Conservation (phyloP, 2,797 vertebrate genomes). For the Lagocephalus sceleratus region DNA sequence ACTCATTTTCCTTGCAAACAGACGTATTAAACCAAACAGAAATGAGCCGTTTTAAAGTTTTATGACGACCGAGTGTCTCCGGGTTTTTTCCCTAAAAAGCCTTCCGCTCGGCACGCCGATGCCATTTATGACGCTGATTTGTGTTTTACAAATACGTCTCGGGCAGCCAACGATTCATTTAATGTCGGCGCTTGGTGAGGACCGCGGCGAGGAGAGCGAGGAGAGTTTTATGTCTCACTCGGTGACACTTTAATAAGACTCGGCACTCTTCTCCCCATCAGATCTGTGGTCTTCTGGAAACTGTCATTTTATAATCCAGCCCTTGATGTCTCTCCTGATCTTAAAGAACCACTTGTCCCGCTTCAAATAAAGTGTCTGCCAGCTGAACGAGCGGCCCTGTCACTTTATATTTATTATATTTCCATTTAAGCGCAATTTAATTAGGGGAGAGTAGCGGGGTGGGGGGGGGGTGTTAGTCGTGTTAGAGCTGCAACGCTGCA, state of each 20-base stretch:
- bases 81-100: conserved; percentile 36
- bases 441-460: no score
- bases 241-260: conserved; percentile 31
- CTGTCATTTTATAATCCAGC: conserved; percentile 22
- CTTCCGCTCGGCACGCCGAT: conserved; percentile 32
- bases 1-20: conserved; percentile 27
- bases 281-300: conserved; percentile 22
- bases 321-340: conserved; percentile 1
- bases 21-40: conserved; percentile 28
- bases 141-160: conserved; percentile 23
- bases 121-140: conserved; percentile 25
- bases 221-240: conserved; percentile 16
- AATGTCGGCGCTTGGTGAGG: conserved; percentile 45
- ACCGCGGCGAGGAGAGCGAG: conserved; percentile 3
- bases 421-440: no score
- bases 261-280: conserved; percentile 15
- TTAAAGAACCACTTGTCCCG: conserved; percentile 5
- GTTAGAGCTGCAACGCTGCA: background rate
- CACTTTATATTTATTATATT: conserved; percentile 2
- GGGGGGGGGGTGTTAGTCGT: background rate
- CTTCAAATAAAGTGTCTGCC: conserved; percentile 22
- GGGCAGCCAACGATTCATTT: conserved; percentile 28
- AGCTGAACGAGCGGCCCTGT: conserved; percentile 7
- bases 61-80: conserved; percentile 15
- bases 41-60: conserved; percentile 36